Percentiles rank a stretch among this genome's conserved stretches.
phyloP scores from a whole-genome alignment of 2,113 vertebrate species.

The Synodontis membranacea region DNA sequence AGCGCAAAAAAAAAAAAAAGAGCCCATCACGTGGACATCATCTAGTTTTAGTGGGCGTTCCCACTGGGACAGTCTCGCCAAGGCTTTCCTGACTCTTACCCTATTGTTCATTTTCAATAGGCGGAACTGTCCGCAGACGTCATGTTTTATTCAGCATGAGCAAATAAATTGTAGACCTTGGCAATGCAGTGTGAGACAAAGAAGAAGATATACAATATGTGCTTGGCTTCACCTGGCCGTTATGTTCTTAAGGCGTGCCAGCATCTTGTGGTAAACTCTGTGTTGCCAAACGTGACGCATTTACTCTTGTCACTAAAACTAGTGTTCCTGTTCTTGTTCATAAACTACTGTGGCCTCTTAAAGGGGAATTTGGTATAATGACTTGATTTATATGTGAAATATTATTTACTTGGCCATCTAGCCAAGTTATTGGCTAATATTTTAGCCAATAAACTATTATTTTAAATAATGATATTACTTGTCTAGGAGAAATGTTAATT shows the following conservation, averaged over 20 bases:
- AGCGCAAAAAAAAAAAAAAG: neutral
- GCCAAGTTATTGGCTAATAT: no score
- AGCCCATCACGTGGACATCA: neutral
- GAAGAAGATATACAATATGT: neutral
- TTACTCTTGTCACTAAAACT: neutral
- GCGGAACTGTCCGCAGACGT: neutral
- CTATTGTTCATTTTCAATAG: neutral
- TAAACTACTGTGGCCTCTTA: neutral
- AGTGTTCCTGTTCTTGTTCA: neutral
- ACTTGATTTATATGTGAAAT: neutral
- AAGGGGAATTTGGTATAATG: neutral
- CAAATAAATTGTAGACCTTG: neutral
- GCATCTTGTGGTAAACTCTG: neutral
- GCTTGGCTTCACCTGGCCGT: neutral
- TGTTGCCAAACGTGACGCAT: neutral
- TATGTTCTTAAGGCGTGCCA: neutral
- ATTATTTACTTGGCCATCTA: neutral
- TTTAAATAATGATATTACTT: no score
- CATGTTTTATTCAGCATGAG: neutral
- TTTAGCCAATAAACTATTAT: no score
- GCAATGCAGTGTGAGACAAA: neutral
- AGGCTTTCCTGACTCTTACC: neutral
- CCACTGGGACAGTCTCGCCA: neutral
- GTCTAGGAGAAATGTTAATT: no score
- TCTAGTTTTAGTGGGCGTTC: neutral